Evolutionary conservation across 1,140 invertebrate species (phyloP).

Genomic region (Calliopsis andreniformis): DNA sequence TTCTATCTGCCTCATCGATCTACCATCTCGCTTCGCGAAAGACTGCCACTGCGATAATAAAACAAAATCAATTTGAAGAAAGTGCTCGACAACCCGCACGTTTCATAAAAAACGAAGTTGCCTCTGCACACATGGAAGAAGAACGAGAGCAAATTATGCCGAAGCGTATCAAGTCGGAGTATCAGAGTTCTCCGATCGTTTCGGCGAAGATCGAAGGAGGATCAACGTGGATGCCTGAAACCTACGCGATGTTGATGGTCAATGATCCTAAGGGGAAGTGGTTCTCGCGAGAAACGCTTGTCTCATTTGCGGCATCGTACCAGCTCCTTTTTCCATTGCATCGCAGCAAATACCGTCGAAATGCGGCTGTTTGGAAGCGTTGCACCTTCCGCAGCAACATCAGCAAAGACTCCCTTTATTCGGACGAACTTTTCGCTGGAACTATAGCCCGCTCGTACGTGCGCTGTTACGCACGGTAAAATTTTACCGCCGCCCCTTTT

Average conservation of each 20-base stretch:
- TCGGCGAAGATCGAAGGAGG: slow-evolving; percentile 7
- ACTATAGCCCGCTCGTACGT: slow-evolving; percentile 17
- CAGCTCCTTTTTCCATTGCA: slow-evolving; percentile 32
- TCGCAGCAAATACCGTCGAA: slow-evolving; percentile 44
- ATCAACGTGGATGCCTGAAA: slow-evolving; percentile 14
- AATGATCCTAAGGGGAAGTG: slow-evolving; percentile 56
- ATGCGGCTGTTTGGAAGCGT: slow-evolving; percentile 56
- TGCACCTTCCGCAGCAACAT: slow-evolving; percentile 1
- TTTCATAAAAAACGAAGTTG: too few relatives aligned
- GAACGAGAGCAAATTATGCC: too few relatives aligned
- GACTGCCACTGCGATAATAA: too few relatives aligned
- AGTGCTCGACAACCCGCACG: too few relatives aligned
- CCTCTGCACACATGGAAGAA: too few relatives aligned
- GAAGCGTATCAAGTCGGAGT: too few relatives aligned
- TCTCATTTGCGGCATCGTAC: slow-evolving; percentile 56
- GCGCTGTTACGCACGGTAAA: slow-evolving; percentile 18
- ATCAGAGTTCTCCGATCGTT: not conserved
- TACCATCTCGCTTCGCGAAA: too few relatives aligned
- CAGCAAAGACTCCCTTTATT: slow-evolving; percentile 42
- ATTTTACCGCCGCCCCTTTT: slow-evolving; percentile 8
- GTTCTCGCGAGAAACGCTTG: slow-evolving; percentile 36
- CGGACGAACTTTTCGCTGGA: slow-evolving; percentile 40
- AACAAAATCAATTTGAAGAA: too few relatives aligned
- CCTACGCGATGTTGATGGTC: slow-evolving; percentile 32
- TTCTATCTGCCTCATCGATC: too few relatives aligned